Evolutionary conservation across 2,797 vertebrate genomes (phyloP), one percentile per base, ranked within the genome.

Genomic region (Podarcis siculus): DNA sequence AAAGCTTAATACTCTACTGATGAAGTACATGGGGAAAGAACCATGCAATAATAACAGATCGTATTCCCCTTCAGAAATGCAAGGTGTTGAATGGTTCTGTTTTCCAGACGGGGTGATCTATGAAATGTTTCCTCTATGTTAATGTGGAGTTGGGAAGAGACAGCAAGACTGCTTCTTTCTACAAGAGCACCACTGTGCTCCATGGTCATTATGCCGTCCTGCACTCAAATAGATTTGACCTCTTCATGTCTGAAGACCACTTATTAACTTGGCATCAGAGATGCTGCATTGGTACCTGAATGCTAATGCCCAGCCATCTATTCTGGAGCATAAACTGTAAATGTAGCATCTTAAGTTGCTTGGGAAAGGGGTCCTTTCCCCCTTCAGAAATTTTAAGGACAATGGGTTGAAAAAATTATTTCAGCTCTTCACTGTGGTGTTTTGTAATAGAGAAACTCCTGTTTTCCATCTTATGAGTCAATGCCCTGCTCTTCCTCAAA

Each of bases 401-500:
- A 39, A 23, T 66, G 30, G 27, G 21, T 21, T 83, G 80, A 83
- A 82, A 82, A 79, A 86, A 69, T 75, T 19, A 64, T 72, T 72
- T 10, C 66, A 64, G 55, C 67, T 39, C 72, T 85, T 76, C 30
- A 64, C 39, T 79, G 42, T 5, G 8, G n/a, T 58, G 35, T 81
- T 69, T 64, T 58, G 30, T 84, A 55, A 80, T 76, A 39, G 76
- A 75, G 80, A 84, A 86, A 76, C n/a, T 10, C 30, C 72, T 89
- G 77, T 75, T 87, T 78, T 81, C 85, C 49, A 30, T 69, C 66
- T 85, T 81, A 69, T 76, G 69, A 89, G 84, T 89, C 76, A 86
- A 80, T 85, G 85, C 32, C 71, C 85, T 87, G 69, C 58, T 85
- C 87, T 81, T 91, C 61, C 45, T 93, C 89, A 69, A 78, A 84